These are phyloP conservation scores for Todus mexicanus DNA, from an alignment of 2,797 vertebrate genomes.

Conservation along the genomic window DNA sequence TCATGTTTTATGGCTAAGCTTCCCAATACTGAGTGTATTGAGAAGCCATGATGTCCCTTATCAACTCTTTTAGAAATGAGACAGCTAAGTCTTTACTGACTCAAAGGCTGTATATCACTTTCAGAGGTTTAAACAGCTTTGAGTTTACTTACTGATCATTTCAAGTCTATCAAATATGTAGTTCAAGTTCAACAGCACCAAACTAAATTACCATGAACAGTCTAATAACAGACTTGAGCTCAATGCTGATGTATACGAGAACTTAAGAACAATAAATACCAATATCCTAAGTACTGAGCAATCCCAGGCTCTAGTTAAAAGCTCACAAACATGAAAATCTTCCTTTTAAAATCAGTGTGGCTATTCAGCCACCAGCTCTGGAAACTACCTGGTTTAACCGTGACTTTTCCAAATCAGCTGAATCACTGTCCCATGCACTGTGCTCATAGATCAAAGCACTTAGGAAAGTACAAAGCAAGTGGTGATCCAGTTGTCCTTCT, in stretches of 20 bases:
- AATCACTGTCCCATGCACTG: background rate
- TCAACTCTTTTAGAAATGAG: background rate
- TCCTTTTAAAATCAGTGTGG: background rate
- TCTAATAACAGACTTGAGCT: background rate
- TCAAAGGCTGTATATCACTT: background rate
- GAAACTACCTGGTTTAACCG: background rate
- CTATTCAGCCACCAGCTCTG: background rate
- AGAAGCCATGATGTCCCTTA: background rate
- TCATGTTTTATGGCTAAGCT: background rate
- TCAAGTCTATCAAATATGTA: background rate
- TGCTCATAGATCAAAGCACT: background rate
- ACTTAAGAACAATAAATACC: background rate
- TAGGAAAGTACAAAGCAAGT: background rate
- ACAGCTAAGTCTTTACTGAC: background rate
- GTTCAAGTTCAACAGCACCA: slow-evolving; percentile 5
- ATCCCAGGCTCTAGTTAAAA: background rate
- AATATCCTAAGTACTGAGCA: background rate
- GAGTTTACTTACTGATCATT: background rate
- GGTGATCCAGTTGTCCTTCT: background rate
- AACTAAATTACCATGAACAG: background rate
- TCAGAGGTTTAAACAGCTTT: background rate
- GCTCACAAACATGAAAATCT: background rate
- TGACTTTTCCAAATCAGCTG: background rate
- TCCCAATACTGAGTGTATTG: background rate
- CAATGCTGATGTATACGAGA: background rate